Evolutionary conservation across 2,113 vertebrate genomes (phyloP).

Genomic region (Leiothrix lutea): DNA sequence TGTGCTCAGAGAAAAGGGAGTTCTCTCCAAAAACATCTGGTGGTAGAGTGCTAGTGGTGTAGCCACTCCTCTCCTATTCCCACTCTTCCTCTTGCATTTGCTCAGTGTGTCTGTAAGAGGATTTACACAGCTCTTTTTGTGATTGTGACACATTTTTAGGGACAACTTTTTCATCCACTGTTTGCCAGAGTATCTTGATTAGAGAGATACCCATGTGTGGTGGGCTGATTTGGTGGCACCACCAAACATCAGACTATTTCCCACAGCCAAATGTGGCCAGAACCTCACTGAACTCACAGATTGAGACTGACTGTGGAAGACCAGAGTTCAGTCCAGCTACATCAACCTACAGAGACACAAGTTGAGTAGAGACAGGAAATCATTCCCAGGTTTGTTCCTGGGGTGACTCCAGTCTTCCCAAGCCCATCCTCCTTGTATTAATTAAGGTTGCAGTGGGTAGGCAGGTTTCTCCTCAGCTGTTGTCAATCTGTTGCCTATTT

Average conservation of each 20-base stretch:
- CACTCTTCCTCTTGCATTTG: not conserved
- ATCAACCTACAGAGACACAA: not conserved
- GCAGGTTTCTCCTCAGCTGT: not conserved
- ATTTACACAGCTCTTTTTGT: not conserved
- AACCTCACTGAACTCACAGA: not conserved
- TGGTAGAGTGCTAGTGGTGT: not conserved
- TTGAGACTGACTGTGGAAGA: not conserved
- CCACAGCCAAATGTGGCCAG: not conserved
- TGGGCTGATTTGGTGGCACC: not conserved
- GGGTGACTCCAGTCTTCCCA: not conserved
- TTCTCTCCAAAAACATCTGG: not conserved
- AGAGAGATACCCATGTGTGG: rapidly evolving
- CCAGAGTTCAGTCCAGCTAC: not conserved
- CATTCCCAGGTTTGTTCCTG: not conserved
- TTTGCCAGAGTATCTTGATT: not conserved
- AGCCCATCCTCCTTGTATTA: not conserved
- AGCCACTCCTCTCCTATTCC: not conserved
- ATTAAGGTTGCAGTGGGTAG: not conserved
- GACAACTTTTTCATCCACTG: rapidly evolving
- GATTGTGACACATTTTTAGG: not conserved
- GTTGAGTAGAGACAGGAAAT: not conserved
- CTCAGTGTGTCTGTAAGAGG: not conserved
- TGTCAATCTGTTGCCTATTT: not conserved
- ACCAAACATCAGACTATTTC: not conserved
- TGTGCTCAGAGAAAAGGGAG: not conserved